These are phyloP conservation scores for Notechis scutatus DNA, from an alignment of 2,113 vertebrate species.

Conservation along the genomic window DNA sequence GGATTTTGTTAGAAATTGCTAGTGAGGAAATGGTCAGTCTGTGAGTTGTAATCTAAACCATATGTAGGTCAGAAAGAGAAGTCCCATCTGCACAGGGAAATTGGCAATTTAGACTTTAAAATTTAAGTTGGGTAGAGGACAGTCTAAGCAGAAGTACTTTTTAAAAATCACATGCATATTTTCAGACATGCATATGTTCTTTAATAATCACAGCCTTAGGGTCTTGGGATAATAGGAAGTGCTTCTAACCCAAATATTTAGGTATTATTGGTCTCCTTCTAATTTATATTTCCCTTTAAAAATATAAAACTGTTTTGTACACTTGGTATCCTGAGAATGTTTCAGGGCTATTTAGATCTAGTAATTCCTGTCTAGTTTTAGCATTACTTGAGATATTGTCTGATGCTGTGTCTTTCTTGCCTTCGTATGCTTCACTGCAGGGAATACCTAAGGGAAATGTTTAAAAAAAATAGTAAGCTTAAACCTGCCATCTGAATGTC, in stretches of 20 bases:
- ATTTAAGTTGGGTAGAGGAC: neutral
- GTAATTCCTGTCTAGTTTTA: neutral
- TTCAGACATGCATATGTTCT: neutral
- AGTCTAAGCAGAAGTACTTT: neutral
- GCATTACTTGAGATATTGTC: neutral
- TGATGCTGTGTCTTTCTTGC: neutral
- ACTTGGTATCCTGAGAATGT: neutral
- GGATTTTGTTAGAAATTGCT: neutral
- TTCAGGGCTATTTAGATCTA: neutral
- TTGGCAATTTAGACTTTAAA: neutral
- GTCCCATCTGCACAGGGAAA: neutral
- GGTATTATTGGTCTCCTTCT: neutral
- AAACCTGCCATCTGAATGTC: neutral
- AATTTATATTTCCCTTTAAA: neutral
- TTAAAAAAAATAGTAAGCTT: neutral
- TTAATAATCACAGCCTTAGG: neutral
- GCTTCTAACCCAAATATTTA: neutral
- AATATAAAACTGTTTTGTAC: neutral
- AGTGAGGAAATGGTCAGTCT: neutral
- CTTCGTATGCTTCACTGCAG: neutral
- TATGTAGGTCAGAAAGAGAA: neutral
- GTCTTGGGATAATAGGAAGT: neutral
- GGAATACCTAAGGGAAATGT: neutral
- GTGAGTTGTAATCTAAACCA: neutral
- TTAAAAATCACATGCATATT: neutral